A percentile compares a stretch with the other conserved stretches of the same genome.
Evolutionary conservation across 1,140 invertebrate species (phyloP).

Genomic region (Gonioctena quinquepunctata): DNA sequence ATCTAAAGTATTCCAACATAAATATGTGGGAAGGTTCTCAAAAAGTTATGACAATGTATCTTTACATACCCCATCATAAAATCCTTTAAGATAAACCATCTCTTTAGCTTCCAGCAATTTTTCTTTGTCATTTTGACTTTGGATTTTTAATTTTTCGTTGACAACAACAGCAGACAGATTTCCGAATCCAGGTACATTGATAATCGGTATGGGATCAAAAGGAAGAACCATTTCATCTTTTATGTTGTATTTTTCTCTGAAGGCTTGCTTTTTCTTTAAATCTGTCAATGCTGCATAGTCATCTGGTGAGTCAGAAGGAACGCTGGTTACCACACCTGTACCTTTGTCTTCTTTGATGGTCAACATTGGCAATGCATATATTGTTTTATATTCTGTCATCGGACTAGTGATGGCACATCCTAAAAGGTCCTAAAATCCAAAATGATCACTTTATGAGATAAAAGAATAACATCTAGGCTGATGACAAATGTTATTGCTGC

Average conservation of each 20-base stretch:
- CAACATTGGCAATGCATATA: constrained; percentile 97
- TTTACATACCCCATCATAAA: constrained; percentile 84
- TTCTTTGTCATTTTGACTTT: constrained; percentile 96
- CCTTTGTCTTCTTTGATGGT: constrained; percentile 98
- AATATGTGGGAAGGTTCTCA: too few relatives aligned
- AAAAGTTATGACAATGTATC: too few relatives aligned
- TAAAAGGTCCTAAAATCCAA: constrained; percentile 62
- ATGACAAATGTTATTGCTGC: too few relatives aligned
- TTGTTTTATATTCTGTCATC: constrained; percentile 76
- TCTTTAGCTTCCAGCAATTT: constrained; percentile 96
- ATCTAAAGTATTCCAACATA: too few relatives aligned
- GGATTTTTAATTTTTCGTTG: constrained; percentile 91
- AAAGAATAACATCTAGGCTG: too few relatives aligned
- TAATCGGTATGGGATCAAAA: constrained; percentile 79
- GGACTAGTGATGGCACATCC: constrained; percentile 84
- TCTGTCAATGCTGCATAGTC: constrained; percentile 95
- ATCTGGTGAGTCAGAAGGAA: constrained; percentile 98
- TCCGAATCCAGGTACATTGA: constrained; percentile 90
- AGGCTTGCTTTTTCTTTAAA: constrained; percentile 90
- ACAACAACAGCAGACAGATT: constrained; percentile 81
- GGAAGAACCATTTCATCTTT: constrained; percentile 88
- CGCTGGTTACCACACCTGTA: constrained; percentile 97
- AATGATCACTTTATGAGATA: too few relatives aligned
- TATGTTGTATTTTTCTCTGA: constrained; percentile 93
- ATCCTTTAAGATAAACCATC: constrained; percentile 95